Conservation (phyloP, 2,797 vertebrate genomes). For the Coilia nasus region DNA sequence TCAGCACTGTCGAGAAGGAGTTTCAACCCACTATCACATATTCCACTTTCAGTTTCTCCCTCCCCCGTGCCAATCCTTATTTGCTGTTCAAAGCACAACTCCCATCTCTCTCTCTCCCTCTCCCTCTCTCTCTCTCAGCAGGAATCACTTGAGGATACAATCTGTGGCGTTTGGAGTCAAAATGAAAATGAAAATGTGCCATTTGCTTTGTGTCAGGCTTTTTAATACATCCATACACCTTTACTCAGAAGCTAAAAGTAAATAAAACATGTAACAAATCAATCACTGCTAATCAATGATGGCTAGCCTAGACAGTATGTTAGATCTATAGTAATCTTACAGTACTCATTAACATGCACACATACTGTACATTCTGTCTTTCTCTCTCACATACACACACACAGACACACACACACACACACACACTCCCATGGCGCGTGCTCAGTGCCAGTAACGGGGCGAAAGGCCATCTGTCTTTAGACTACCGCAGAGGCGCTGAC, state of each 20-base stretch:
- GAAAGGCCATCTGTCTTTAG: constrained; percentile 5
- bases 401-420: no score
- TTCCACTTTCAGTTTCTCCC: background rate
- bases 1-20: background rate
- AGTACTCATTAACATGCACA: no score
- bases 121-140: background rate
- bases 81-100: background rate
- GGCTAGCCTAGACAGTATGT: no score
- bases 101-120: background rate
- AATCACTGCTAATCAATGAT: no score
- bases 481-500: background rate
- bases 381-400: no score
- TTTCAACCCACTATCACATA: background rate
- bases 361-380: no score
- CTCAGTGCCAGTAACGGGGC: background rate
- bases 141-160: background rate
- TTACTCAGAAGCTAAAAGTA: no score
- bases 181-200: background rate
- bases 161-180: background rate
- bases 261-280: no score
- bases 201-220: background rate
- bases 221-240: no score
- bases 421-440: no score
- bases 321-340: no score
- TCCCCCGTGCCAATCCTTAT: background rate